Conservation (phyloP, 2,113 vertebrate species). For the Colaptes auratus region DNA sequence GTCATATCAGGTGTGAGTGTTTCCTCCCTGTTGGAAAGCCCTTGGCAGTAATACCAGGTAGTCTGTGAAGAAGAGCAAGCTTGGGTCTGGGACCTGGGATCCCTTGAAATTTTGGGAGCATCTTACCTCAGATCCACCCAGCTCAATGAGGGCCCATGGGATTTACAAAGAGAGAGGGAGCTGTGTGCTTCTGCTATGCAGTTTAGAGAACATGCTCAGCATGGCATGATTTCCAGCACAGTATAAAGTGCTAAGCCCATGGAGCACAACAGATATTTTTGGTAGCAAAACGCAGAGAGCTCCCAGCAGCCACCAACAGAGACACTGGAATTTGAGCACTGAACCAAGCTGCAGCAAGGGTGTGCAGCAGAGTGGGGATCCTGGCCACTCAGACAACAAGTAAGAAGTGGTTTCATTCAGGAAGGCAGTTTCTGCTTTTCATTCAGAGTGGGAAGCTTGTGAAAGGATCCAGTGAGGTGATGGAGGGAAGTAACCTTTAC, state of each 20-base stretch:
- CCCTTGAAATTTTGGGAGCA: neutral
- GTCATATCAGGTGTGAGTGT: neutral
- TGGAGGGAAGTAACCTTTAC: slow-evolving; percentile 74
- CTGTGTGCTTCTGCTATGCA: fast-evolving
- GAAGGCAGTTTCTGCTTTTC: slow-evolving; percentile 65
- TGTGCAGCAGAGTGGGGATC: neutral
- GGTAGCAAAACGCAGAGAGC: neutral
- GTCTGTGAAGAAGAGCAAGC: neutral
- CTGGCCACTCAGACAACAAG: neutral
- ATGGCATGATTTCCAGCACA: fast-evolving
- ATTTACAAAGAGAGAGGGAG: neutral
- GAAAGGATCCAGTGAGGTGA: slow-evolving; percentile 61
- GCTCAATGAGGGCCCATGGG: neutral
- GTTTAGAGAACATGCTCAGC: neutral
- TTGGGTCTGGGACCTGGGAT: neutral
- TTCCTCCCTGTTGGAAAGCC: neutral
- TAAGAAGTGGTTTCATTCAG: slow-evolving; percentile 70
- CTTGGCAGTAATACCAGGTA: neutral
- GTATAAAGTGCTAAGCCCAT: neutral
- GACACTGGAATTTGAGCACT: neutral
- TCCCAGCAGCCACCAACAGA: neutral
- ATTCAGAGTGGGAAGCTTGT: slow-evolving; percentile 48
- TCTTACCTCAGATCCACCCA: neutral
- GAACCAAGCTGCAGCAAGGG: neutral
- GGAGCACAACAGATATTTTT: neutral